These are phyloP conservation scores for Cynodonichthys magdalenae DNA, from an alignment of 2,797 vertebrate genomes.

Conservation along the genomic window DNA sequence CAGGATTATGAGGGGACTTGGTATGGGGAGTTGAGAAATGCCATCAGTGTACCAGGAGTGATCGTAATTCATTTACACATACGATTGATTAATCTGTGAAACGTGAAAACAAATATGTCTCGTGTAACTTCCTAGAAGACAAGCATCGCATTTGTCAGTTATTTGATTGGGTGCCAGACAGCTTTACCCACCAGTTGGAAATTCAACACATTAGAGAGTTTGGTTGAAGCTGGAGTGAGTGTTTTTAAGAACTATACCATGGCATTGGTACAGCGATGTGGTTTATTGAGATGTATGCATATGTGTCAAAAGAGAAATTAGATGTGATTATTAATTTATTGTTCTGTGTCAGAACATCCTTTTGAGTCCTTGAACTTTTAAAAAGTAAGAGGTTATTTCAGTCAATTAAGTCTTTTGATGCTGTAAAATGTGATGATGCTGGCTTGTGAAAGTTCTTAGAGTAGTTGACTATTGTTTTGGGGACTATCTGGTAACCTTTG, in stretches of 20 bases:
- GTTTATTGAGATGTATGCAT: slow-evolving; percentile 37
- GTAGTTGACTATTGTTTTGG: slow-evolving; percentile 32
- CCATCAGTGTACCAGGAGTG: slow-evolving; percentile 63
- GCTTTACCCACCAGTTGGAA: slow-evolving; percentile 76
- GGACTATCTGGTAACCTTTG: slow-evolving; percentile 30
- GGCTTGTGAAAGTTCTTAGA: slow-evolving; percentile 46
- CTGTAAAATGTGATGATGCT: slow-evolving; percentile 50
- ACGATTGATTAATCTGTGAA: slow-evolving; percentile 43
- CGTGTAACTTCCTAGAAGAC: slow-evolving; percentile 19
- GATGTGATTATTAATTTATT: slow-evolving; percentile 73
- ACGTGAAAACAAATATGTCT: slow-evolving; percentile 32
- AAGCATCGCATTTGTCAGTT: slow-evolving; percentile 35
- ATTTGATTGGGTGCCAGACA: slow-evolving; percentile 65
- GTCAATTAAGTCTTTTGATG: slow-evolving; percentile 65
- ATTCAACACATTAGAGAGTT: slow-evolving; percentile 37
- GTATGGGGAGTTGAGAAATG: slow-evolving; percentile 60
- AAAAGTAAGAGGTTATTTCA: slow-evolving; percentile 70
- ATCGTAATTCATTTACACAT: slow-evolving; percentile 48
- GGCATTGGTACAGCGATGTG: slow-evolving; percentile 47
- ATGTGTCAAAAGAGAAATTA: slow-evolving; percentile 71
- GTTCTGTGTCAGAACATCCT: slow-evolving; percentile 88
- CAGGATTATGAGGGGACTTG: slow-evolving; percentile 65
- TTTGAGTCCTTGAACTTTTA: slow-evolving; percentile 77
- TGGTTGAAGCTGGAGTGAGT: slow-evolving; percentile 55
- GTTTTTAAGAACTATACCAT: slow-evolving; percentile 71